phyloP scores from a whole-genome alignment of 1,140 invertebrate species.

The Berghia stephanieae region DNA sequence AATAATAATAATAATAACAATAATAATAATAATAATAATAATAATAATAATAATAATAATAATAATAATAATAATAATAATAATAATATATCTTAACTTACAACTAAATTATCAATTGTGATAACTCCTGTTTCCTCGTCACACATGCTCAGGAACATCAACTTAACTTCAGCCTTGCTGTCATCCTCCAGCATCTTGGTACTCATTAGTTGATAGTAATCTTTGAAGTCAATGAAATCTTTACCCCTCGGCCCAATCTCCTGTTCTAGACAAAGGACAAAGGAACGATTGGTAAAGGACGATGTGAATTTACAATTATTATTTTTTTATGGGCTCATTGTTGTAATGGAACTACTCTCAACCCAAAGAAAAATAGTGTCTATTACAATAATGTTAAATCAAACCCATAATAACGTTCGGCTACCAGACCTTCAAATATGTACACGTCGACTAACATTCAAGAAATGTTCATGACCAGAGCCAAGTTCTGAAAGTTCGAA shows the following conservation, averaged over 20 bases:
- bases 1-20: background rate
- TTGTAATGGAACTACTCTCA: background rate
- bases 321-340: background rate
- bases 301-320: background rate
- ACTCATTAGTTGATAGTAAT: conserved; percentile 21
- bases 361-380: background rate
- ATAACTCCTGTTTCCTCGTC: conserved; percentile 5
- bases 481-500: background rate
- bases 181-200: conserved; percentile 23
- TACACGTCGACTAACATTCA: background rate
- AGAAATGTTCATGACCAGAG: background rate
- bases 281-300: background rate
- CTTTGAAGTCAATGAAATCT: conserved; percentile 27
- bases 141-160: conserved; percentile 25
- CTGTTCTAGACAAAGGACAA: background rate
- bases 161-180: conserved; percentile 17
- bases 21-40: background rate
- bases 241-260: background rate
- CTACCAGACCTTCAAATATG: no score
- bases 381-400: no score
- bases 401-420: no score
- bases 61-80: background rate
- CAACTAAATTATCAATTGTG: conserved; percentile 17
- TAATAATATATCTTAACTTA: background rate
- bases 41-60: background rate